phyloP scores from a whole-genome alignment of 2,113 vertebrate genomes.

The Motacilla alba region DNA sequence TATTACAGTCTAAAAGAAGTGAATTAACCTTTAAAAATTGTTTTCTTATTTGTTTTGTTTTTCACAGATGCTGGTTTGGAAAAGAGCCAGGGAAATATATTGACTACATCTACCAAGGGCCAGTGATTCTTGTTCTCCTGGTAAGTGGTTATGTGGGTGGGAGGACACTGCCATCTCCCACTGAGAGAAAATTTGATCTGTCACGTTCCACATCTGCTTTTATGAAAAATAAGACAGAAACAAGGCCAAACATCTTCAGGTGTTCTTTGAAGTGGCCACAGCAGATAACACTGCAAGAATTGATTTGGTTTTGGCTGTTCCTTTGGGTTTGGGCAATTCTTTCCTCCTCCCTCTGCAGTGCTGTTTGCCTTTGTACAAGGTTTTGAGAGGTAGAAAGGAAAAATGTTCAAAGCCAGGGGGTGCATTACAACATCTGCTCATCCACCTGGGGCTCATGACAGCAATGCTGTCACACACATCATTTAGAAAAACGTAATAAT shows the following conservation, averaged over 20 bases:
- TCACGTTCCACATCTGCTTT: background rate
- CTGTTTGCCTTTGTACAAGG: background rate
- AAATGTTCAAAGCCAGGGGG: background rate
- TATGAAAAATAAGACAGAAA: background rate
- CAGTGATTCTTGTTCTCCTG: conserved; percentile 95
- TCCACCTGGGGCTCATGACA: background rate
- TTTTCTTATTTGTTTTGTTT: background rate
- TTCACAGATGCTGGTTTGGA: conserved; percentile 95
- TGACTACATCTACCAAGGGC: conserved; percentile 98
- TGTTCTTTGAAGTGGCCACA: background rate
- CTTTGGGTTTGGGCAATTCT: background rate
- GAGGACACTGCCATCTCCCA: background rate
- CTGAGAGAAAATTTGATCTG: background rate
- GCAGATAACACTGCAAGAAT: background rate
- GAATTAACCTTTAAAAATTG: background rate
- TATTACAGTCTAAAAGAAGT: background rate
- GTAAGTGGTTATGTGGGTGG: conserved; percentile 70
- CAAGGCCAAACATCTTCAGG: background rate
- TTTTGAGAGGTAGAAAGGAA: background rate
- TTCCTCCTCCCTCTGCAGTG: background rate
- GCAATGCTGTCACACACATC: background rate
- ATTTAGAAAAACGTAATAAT: background rate
- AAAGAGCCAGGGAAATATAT: conserved; percentile 94
- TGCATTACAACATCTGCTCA: background rate
- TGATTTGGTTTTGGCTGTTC: background rate